Evolutionary conservation across 1,140 invertebrate species (phyloP).

Genomic region (Bradysia coprophila): DNA sequence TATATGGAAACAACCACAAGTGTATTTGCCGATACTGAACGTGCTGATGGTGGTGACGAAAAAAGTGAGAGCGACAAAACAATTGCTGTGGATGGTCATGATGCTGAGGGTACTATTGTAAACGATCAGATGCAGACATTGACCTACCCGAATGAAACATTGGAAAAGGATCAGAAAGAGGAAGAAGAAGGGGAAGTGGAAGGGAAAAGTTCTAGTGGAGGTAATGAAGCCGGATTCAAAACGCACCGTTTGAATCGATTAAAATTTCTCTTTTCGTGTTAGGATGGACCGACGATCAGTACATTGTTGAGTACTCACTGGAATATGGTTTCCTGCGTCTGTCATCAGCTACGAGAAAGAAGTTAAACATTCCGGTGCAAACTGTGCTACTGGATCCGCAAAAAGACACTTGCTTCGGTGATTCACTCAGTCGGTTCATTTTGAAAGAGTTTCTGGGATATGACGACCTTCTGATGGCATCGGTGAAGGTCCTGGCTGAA

Average conservation of each 20-base stretch:
- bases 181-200: too few relatives aligned
- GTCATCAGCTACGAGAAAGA: constrained; percentile 61
- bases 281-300: constrained; percentile 60
- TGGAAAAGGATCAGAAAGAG: too few relatives aligned
- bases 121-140: too few relatives aligned
- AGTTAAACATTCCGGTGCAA: constrained; percentile 81
- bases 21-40: too few relatives aligned
- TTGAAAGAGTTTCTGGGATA: constrained; percentile 89
- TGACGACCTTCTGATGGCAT: constrained; percentile 91
- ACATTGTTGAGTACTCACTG: constrained; percentile 94
- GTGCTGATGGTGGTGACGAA: too few relatives aligned
- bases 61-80: too few relatives aligned
- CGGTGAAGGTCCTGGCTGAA: constrained; percentile 86
- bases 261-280: not conserved
- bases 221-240: too few relatives aligned
- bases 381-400: constrained; percentile 79
- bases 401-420: constrained; percentile 84
- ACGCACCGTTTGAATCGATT: not conserved
- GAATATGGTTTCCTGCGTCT: constrained; percentile 92
- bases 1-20: not conserved
- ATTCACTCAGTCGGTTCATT: constrained; percentile 73
- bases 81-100: too few relatives aligned
- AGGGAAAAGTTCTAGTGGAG: too few relatives aligned
- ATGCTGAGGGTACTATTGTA: too few relatives aligned
- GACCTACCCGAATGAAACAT: too few relatives aligned